Evolutionary conservation across 2,888 invertebrate genomes (phyloP).

Genomic region (Drosophila recens): DNA sequence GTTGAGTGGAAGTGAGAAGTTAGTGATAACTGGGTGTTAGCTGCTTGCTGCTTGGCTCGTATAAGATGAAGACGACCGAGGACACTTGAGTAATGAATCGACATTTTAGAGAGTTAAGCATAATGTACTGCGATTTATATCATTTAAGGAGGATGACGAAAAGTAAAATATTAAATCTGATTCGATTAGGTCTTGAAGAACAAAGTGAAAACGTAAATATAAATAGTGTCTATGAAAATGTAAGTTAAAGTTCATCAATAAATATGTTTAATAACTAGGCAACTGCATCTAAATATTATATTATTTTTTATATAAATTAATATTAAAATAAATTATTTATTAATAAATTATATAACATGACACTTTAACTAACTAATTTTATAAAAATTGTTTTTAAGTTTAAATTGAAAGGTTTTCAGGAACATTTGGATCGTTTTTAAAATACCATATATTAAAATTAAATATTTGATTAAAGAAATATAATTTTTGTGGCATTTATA

Average conservation of each 20-base stretch:
- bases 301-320: neutral
- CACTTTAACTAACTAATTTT: too few species aligned
- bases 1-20: constrained; percentile 40
- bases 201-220: neutral
- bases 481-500: neutral
- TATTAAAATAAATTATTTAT: neutral
- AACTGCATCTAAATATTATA: too few species aligned
- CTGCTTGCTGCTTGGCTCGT: constrained; percentile 27
- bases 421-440: neutral
- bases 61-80: constrained; percentile 26
- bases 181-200: neutral
- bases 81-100: constrained; percentile 38
- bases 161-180: constrained; percentile 1
- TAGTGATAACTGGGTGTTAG: constrained; percentile 56
- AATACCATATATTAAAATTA: neutral
- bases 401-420: neutral
- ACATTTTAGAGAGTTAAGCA: constrained; percentile 35
- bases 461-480: neutral
- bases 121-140: constrained; percentile 37
- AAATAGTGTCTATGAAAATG: too few species aligned
- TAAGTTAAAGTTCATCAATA: too few species aligned
- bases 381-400: neutral
- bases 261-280: too few species aligned
- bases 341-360: too few species aligned
- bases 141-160: constrained; percentile 21